Conservation (phyloP, 2,888 invertebrate species). For the Athrips mouffetella region DNA sequence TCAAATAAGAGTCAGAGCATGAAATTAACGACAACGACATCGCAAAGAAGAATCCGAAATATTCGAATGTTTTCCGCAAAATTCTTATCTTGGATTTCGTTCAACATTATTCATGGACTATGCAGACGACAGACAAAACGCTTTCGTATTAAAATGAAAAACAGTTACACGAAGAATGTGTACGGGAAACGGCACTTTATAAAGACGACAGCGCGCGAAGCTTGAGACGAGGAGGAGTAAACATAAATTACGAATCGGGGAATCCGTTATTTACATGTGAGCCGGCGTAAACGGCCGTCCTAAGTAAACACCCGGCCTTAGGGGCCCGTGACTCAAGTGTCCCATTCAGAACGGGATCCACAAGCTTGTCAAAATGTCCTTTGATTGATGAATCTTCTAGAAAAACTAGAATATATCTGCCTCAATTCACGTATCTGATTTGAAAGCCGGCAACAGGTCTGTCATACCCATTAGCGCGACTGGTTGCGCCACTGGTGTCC, state of each 20-base stretch:
- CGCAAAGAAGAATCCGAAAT: no score
- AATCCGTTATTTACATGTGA: slow-evolving; percentile 12
- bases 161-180: not conserved
- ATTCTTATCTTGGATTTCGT: not conserved
- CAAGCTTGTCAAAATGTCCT: not conserved
- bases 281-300: slow-evolving; percentile 1
- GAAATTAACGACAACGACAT: no score
- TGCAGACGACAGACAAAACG: not conserved
- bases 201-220: not conserved
- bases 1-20: no score
- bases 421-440: no score
- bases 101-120: not conserved
- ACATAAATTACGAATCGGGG: slow-evolving; percentile 10
- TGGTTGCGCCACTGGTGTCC: no score
- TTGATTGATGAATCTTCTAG: no score
- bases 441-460: no score
- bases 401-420: no score
- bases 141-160: not conserved
- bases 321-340: not conserved
- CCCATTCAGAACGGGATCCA: no score
- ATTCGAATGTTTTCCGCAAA: not conserved
- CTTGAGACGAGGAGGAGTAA: not conserved
- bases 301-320: slow-evolving; percentile 7
- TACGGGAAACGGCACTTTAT: not conserved
- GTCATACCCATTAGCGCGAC: no score